Percentiles rank a stretch among this genome's conserved stretches.
Conservation (phyloP, 1,140 invertebrate genomes). For the Drosophila melanogaster region DNA sequence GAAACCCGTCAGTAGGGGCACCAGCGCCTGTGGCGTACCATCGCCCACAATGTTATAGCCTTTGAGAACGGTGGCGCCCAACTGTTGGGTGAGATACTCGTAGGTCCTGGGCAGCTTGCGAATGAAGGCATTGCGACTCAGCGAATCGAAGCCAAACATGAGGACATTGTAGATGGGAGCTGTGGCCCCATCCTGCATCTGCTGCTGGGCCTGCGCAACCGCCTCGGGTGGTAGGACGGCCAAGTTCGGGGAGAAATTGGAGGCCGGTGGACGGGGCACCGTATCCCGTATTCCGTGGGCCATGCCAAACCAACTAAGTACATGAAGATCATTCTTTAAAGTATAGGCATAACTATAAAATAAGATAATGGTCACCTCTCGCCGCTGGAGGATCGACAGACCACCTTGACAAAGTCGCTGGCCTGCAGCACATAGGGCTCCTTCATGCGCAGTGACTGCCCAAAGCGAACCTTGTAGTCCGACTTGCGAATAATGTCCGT, state of each 20-base stretch:
- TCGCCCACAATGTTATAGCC: constrained; percentile 97
- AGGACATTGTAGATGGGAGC: constrained; percentile 88
- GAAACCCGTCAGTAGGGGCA: constrained; percentile 95
- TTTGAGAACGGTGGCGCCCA: constrained; percentile 90
- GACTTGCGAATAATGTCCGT: constrained; percentile 87
- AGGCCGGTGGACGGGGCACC: constrained; percentile 46
- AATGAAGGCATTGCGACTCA: constrained; percentile 94
- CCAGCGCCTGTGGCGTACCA: constrained; percentile 96
- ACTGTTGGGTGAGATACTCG: constrained; percentile 88
- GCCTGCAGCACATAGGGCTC: constrained; percentile 87
- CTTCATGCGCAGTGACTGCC: constrained; percentile 85
- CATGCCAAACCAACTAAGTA: constrained; percentile 73
- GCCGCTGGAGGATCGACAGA: constrained; percentile 86
- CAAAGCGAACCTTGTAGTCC: constrained; percentile 86
- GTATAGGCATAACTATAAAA: too few species aligned
- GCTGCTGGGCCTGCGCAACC: constrained; percentile 60
- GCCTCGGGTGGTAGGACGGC: constrained; percentile 56
- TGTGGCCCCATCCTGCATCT: constrained; percentile 58
- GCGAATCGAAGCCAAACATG: constrained; percentile 96
- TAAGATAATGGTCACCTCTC: constrained; percentile 78
- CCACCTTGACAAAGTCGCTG: constrained; percentile 89
- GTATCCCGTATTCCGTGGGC: constrained; percentile 77
- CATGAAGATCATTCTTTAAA: background rate
- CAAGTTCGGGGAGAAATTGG: constrained; percentile 59
- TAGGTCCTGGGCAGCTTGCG: constrained; percentile 93